Percentiles rank a stretch among this genome's conserved stretches.
Conservation (phyloP, 1,140 invertebrate genomes). For the Drosophila punjabiensis region DNA sequence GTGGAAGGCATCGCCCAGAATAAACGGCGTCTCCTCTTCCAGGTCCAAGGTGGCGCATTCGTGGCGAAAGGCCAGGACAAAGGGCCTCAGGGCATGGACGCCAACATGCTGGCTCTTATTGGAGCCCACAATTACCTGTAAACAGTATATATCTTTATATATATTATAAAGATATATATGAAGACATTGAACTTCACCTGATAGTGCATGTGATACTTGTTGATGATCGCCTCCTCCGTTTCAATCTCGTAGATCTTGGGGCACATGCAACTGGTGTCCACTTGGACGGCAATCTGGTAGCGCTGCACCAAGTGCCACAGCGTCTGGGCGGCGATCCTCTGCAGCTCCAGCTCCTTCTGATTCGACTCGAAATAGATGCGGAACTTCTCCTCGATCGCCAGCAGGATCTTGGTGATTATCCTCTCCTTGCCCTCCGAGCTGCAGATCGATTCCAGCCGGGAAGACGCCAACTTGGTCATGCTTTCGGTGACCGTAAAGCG, state of each 20-base stretch:
- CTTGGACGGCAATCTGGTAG: slow-evolving; percentile 21
- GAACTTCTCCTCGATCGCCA: slow-evolving; percentile 45
- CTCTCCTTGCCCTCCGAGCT: neutral
- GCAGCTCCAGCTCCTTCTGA: slow-evolving; percentile 46
- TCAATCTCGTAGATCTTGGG: slow-evolving; percentile 43
- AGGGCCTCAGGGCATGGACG: slow-evolving; percentile 22
- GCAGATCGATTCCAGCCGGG: neutral
- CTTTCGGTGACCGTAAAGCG: slow-evolving; percentile 16
- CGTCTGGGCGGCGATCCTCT: slow-evolving; percentile 52
- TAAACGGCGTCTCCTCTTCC: slow-evolving; percentile 31
- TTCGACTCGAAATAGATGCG: slow-evolving; percentile 31
- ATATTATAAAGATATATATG: neutral
- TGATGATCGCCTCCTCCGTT: slow-evolving; percentile 49
- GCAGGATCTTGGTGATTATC: slow-evolving; percentile 18
- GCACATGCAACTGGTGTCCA: slow-evolving; percentile 38
- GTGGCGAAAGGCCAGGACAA: slow-evolving; percentile 44
- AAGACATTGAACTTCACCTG: neutral
- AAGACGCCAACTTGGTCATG: neutral
- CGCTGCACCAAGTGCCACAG: slow-evolving; percentile 44
- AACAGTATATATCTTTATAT: no score
- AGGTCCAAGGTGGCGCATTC: slow-evolving; percentile 41
- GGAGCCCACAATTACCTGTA: slow-evolving; percentile 42
- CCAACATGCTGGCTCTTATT: slow-evolving; percentile 30
- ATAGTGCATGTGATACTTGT: slow-evolving; percentile 62
- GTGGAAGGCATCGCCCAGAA: slow-evolving; percentile 67